Evolutionary conservation across 2,888 invertebrate species (phyloP), one percentile per base, ranked within the genome.

Genomic region (Netelia fuscicornis): DNA sequence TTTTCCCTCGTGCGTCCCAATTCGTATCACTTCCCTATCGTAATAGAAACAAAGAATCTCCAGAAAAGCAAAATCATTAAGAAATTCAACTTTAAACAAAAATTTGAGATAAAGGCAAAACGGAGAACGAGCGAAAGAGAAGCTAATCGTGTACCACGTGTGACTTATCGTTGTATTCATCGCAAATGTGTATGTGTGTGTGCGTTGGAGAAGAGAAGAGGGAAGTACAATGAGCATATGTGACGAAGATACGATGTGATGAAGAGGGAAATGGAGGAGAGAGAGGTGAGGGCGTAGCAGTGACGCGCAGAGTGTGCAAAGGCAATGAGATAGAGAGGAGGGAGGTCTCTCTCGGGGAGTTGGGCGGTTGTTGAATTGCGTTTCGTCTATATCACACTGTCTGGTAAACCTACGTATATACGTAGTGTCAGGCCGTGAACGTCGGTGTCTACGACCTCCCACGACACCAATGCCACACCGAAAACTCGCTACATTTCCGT

Each of bases 81-180:
- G 30, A 30, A 30, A 30, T 30, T 30, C 30, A 5, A 30, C 30
- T 30, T 17, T 17, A 17, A 17, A 17, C 17, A 17, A 17, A 17
- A 17, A 17, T 17, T 17, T 17, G 17, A 17, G 17, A 17, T 17
- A 30, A 30, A 30, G 5, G 30, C 3, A 20, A 23, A 13, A 30
- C 2, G 9, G 17, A 30, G 30, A 82, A 25, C 37, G 68, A 76
- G 11, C 13, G n/a, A 56, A 42, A 71, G 62, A 30, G 23, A 65
- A 72, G 67, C 64, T 71, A n/a, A 79, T 77, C 37, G 44, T 64
- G 10, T 70, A 44, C 70, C 70, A 37, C 56, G 23, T 25, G 64
- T 9, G 42, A 81, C 25, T 76, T 70, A 81, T 71, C 56, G 62
- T 70, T 54, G 67, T 44, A 30, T 30, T 0, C 30, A 30, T 30